phyloP scores from a whole-genome alignment of 1,140 invertebrate genomes.

The Doryteuthis pealeii region DNA sequence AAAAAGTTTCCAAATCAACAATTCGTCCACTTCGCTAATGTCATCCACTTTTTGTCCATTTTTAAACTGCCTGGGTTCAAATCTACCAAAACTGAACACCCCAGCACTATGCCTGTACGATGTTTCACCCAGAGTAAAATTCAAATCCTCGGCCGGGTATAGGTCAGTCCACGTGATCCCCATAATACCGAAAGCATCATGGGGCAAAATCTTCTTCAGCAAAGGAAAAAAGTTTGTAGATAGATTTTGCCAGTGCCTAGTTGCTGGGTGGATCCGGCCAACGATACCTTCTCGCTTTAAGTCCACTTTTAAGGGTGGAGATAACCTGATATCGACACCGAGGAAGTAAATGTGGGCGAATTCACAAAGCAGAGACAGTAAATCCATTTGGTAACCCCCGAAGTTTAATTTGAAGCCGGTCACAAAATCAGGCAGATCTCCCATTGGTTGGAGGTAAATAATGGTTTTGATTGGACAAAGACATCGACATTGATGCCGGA shows the following conservation, averaged over 20 bases:
- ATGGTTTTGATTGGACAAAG: slow-evolving; percentile 24
- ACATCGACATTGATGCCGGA: slow-evolving; percentile 24
- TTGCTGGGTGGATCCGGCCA: slow-evolving; percentile 31
- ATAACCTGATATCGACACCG: slow-evolving; percentile 33
- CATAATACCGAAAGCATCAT: slow-evolving; percentile 41
- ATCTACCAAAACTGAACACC: slow-evolving; percentile 48
- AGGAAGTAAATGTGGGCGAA: slow-evolving; percentile 41
- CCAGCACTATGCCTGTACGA: slow-evolving; percentile 30
- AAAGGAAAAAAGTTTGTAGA: slow-evolving; percentile 38
- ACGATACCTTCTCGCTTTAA: slow-evolving; percentile 28
- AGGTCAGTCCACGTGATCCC: slow-evolving; percentile 49
- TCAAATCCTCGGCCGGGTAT: slow-evolving; percentile 45
- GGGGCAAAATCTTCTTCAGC: slow-evolving; percentile 35
- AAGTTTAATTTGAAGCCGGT: slow-evolving; percentile 28
- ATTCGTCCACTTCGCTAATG: slow-evolving; percentile 33
- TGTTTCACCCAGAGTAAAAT: slow-evolving; percentile 50
- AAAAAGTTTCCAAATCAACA: slow-evolving; percentile 46
- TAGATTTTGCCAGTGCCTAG: slow-evolving; percentile 37
- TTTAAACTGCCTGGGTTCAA: slow-evolving; percentile 35
- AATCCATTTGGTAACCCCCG: slow-evolving; percentile 18
- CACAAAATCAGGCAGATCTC: slow-evolving; percentile 45
- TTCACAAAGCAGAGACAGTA: slow-evolving; percentile 37
- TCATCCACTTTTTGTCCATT: slow-evolving; percentile 23
- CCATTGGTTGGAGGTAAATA: slow-evolving; percentile 46
- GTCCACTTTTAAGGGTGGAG: slow-evolving; percentile 24